Percentiles rank a stretch among this genome's conserved stretches.
Conservation (phyloP, 2,888 invertebrate species). For the Pantelozetes paolii region DNA sequence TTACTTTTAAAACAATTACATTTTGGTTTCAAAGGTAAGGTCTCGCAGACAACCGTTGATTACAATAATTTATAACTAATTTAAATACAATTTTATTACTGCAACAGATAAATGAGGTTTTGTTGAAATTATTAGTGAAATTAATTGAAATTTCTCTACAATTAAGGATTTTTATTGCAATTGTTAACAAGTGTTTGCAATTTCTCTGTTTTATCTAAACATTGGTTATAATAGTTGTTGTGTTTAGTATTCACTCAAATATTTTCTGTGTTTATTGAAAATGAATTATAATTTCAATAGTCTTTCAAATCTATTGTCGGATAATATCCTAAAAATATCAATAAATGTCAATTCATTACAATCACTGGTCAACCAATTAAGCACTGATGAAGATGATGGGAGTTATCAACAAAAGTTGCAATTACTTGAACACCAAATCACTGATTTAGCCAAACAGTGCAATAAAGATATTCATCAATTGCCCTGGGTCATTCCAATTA, state of each 20-base stretch:
- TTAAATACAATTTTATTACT: background rate
- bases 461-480: background rate
- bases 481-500: background rate
- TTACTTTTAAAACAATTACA: too few species aligned
- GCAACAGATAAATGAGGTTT: background rate
- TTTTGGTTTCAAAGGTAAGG: background rate
- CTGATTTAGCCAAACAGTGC: slow-evolving; percentile 71
- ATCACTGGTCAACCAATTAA: slow-evolving; percentile 86
- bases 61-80: background rate
- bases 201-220: background rate
- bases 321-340: slow-evolving; percentile 20
- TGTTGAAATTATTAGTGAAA: too few species aligned
- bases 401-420: slow-evolving; percentile 81
- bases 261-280: background rate
- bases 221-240: background rate
- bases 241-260: background rate
- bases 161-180: background rate
- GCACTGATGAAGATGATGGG: slow-evolving; percentile 82
- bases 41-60: background rate
- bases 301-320: slow-evolving; percentile 1
- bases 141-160: too few species aligned
- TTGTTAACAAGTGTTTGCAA: too few species aligned
- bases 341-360: slow-evolving; percentile 73
- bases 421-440: slow-evolving; percentile 90
- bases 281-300: slow-evolving; percentile 7